A percentile compares a stretch with the other conserved stretches of the same genome.
Conservation (phyloP, 2,797 vertebrate genomes). For the Cichlasoma orientale region DNA sequence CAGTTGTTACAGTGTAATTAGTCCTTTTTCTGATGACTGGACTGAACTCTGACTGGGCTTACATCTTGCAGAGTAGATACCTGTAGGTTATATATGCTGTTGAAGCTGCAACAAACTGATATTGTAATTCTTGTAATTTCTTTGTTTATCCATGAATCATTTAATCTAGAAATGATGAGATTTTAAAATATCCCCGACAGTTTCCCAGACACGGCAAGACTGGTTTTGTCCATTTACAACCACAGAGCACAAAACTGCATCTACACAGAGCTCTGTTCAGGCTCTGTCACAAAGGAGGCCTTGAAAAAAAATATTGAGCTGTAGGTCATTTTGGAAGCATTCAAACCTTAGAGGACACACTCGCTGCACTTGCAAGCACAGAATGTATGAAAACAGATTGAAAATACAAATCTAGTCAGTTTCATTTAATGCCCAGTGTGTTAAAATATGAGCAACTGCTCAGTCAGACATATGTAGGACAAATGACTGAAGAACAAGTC, state of each 20-base stretch:
- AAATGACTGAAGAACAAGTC: rapidly evolving
- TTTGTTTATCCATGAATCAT: not conserved
- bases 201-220: not conserved
- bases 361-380: not conserved
- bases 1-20: not conserved
- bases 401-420: not conserved
- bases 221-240: not conserved
- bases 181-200: not conserved
- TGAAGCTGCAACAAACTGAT: rapidly evolving
- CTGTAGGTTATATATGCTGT: not conserved
- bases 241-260: not conserved
- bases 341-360: not conserved
- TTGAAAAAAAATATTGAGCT: not conserved
- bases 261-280: not conserved
- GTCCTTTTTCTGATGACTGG: not conserved
- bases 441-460: not conserved
- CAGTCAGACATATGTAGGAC: not conserved
- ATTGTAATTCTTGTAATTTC: too few species aligned
- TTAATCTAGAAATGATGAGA: not conserved
- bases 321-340: not conserved
- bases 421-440: not conserved
- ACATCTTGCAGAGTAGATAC: not conserved
- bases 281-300: not conserved
- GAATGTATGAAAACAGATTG: not conserved
- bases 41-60: not conserved